Evolutionary conservation across 92 coral and sea anemone species (phyloP).

Genomic region (Paragorgia papillata): DNA sequence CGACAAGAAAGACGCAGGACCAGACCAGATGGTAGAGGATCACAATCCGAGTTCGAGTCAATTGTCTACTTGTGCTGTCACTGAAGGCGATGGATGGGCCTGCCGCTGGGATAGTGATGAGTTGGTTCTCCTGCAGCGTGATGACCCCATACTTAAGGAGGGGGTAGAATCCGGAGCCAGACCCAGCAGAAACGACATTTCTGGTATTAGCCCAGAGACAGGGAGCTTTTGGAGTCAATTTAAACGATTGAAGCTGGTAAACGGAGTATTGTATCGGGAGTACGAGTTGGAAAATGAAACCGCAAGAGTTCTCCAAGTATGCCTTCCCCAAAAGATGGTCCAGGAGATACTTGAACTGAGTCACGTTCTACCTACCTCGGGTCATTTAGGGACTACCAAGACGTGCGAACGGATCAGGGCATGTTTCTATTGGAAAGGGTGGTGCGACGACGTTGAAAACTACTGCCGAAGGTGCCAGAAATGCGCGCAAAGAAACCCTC

Average conservation of each 20-base stretch:
- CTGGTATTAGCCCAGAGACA: constrained; percentile 38
- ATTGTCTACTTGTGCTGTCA: background rate
- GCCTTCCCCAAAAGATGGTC: constrained; percentile 30
- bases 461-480: constrained; percentile 46
- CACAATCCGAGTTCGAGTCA: background rate
- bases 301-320: constrained; percentile 13
- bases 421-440: constrained; percentile 46
- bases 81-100: background rate
- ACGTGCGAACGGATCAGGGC: constrained; percentile 40
- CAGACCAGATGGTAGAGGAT: constrained; percentile 1
- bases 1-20: background rate
- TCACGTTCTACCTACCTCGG: constrained; percentile 42
- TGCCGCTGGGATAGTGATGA: constrained; percentile 43
- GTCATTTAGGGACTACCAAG: constrained; percentile 26
- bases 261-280: constrained; percentile 48
- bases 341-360: constrained; percentile 3
- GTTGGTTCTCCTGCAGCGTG: constrained; percentile 14
- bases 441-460: constrained; percentile 39
- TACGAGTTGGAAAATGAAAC: constrained; percentile 14
- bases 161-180: constrained; percentile 39
- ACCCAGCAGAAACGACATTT: constrained; percentile 33
- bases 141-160: constrained; percentile 8
- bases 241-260: constrained; percentile 30
- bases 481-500: constrained; percentile 33
- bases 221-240: constrained; percentile 53